Percentiles rank a stretch among this genome's conserved stretches.
Evolutionary conservation across 2,888 invertebrate species (phyloP).

Genomic region (Caenorhabditis zanzibari): DNA sequence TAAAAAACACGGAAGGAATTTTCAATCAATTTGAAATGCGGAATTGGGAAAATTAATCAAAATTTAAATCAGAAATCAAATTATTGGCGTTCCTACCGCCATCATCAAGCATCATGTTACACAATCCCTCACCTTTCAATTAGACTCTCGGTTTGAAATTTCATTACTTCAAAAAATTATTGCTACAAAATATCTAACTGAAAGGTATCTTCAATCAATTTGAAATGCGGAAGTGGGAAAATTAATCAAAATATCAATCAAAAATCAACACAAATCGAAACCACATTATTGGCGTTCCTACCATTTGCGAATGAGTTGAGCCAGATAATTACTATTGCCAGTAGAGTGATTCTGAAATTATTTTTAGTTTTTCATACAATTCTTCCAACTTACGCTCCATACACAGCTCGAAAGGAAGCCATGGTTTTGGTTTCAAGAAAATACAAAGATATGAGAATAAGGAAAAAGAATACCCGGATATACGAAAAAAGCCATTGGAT

Average conservation of each 20-base stretch:
- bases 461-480: neutral
- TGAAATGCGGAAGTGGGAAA: neutral
- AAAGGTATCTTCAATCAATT: too few relatives aligned
- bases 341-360: constrained; percentile 30
- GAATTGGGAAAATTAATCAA: too few relatives aligned
- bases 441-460: neutral
- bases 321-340: constrained; percentile 26
- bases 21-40: too few relatives aligned
- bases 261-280: neutral
- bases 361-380: neutral
- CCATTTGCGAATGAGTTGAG: constrained; percentile 52
- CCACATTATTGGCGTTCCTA: neutral
- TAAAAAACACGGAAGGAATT: too few relatives aligned
- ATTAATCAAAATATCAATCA: neutral
- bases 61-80: too few relatives aligned
- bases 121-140: too few relatives aligned
- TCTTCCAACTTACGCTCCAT: constrained; percentile 48
- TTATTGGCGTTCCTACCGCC: too few relatives aligned
- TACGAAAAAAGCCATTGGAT: constrained; percentile 20
- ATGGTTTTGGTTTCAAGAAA: neutral
- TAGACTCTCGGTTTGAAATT: too few relatives aligned
- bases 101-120: too few relatives aligned
- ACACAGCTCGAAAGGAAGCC: constrained; percentile 35
- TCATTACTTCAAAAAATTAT: too few relatives aligned
- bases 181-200: too few relatives aligned